These are phyloP conservation scores for Drosophila subsilvestris DNA, from an alignment of 2,888 invertebrate species.

Conservation along the genomic window DNA sequence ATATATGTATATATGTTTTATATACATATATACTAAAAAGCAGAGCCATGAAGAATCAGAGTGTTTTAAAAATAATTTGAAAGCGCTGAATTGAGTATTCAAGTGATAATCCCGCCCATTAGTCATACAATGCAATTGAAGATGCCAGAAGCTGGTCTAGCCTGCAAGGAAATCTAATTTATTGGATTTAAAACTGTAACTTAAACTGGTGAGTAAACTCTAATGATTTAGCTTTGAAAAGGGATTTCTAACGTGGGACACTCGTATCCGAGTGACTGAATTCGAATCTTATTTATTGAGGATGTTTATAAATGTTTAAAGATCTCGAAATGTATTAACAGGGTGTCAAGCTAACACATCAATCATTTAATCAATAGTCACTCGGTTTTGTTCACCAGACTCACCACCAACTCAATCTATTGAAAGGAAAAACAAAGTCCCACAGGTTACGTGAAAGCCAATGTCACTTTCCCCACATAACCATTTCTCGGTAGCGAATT, in stretches of 20 bases:
- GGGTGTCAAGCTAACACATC: too few relatives aligned
- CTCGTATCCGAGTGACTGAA: too few relatives aligned
- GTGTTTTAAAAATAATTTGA: slow-evolving; percentile 57
- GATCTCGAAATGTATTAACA: too few relatives aligned
- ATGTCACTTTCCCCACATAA: neutral
- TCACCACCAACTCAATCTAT: neutral
- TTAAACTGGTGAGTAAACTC: slow-evolving; percentile 26
- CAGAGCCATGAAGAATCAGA: slow-evolving; percentile 20
- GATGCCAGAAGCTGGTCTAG: slow-evolving; percentile 44
- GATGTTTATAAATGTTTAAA: too few relatives aligned
- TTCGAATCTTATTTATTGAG: too few relatives aligned
- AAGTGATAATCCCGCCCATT: slow-evolving; percentile 21
- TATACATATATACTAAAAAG: neutral
- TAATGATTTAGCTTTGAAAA: neutral
- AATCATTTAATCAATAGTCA: neutral
- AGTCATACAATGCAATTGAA: slow-evolving; percentile 36
- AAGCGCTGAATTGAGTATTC: slow-evolving; percentile 42
- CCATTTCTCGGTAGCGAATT: slow-evolving; percentile 1
- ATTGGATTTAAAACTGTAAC: slow-evolving; percentile 37
- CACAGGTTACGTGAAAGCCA: neutral
- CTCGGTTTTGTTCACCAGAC: neutral
- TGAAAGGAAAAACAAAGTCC: neutral
- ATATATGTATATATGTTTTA: slow-evolving; percentile 29
- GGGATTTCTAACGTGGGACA: neutral
- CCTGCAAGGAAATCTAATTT: slow-evolving; percentile 26